Conservation (phyloP, 2,797 vertebrate genomes). For the Argentina silus region DNA sequence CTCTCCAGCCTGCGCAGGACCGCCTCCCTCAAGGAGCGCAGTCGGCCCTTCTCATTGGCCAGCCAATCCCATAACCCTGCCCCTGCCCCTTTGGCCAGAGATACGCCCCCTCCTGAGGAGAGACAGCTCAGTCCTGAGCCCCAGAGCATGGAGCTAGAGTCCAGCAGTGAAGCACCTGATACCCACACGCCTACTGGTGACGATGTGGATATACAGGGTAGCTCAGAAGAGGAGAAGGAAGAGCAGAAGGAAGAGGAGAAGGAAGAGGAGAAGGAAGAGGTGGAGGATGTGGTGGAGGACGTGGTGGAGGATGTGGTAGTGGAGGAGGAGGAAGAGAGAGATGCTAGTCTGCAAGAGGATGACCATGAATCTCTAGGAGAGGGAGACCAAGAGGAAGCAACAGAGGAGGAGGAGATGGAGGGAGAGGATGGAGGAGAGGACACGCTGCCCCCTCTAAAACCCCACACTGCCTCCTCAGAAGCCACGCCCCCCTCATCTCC, state of each 20-base stretch:
- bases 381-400: slow-evolving; percentile 31
- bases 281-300: no score
- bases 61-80: slow-evolving; percentile 42
- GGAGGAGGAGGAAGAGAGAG: slow-evolving; percentile 26
- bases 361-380: slow-evolving; percentile 10
- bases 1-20: slow-evolving; percentile 81
- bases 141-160: slow-evolving; percentile 53
- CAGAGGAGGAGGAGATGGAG: slow-evolving; percentile 40
- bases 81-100: slow-evolving; percentile 36
- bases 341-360: slow-evolving; percentile 19
- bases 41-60: slow-evolving; percentile 82
- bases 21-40: slow-evolving; percentile 89
- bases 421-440: slow-evolving; percentile 44
- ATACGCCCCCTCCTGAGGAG: slow-evolving; percentile 19
- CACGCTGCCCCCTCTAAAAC: slow-evolving; percentile 48
- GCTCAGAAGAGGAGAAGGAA: slow-evolving; percentile 45
- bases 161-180: slow-evolving; percentile 32
- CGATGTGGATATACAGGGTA: slow-evolving; percentile 55
- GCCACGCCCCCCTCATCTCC: slow-evolving; percentile 63
- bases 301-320: no score
- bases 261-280: slow-evolving; percentile 16
- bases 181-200: slow-evolving; percentile 49
- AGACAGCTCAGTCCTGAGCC: slow-evolving; percentile 36
- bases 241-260: slow-evolving; percentile 32
- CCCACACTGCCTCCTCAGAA: slow-evolving; percentile 59